Percentiles rank a stretch among this genome's conserved stretches.
phyloP scores from a whole-genome alignment of 1,140 invertebrate genomes.

The Dermatophagoides farinae region DNA sequence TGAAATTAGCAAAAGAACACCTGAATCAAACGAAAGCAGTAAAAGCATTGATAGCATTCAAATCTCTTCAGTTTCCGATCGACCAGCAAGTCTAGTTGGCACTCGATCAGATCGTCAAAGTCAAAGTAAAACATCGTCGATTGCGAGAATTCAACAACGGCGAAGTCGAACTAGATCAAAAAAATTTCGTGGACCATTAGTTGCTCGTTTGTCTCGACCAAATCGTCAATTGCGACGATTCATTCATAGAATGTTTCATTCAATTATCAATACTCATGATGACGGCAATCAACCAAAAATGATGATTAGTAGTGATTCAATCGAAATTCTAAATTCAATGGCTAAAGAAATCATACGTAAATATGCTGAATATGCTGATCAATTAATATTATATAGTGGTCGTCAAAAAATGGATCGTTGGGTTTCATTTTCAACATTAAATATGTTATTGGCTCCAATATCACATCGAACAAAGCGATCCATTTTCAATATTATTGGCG shows the following conservation, averaged over 20 bases:
- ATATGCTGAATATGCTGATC: background rate
- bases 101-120: background rate
- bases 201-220: background rate
- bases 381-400: background rate
- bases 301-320: background rate
- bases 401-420: background rate
- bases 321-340: background rate
- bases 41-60: too few species aligned
- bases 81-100: background rate
- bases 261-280: background rate
- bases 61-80: too few species aligned
- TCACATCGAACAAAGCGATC: background rate
- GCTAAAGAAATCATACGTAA: background rate
- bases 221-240: background rate
- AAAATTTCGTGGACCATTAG: too few species aligned
- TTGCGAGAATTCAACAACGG: too few species aligned
- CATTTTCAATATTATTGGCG: background rate
- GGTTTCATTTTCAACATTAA: background rate
- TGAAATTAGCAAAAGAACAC: too few species aligned
- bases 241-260: background rate
- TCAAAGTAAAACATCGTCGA: too few species aligned
- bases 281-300: background rate
- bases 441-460: background rate
- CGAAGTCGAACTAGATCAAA: too few species aligned
- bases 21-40: too few species aligned